These are phyloP conservation scores for Kryphioiulus occultus DNA, from an alignment of 2,888 invertebrate species.

Conservation along the genomic window DNA sequence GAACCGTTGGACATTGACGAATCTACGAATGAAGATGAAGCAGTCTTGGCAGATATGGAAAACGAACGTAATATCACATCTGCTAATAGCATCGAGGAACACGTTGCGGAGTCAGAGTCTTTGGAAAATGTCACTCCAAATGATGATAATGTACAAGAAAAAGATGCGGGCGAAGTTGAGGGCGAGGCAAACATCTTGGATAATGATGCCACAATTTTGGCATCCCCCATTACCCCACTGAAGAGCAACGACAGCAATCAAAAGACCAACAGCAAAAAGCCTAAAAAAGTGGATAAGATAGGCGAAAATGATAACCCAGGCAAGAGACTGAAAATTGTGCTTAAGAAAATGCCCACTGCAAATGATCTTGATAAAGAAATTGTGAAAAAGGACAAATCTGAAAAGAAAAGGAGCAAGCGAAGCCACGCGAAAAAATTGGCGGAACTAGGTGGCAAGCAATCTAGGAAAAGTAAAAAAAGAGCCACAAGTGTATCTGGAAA, in stretches of 20 bases:
- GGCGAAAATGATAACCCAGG: not conserved
- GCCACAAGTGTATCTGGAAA: not conserved
- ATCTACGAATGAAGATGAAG: not conserved
- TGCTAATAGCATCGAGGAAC: not conserved
- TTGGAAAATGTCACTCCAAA: not conserved
- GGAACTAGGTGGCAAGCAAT: not conserved
- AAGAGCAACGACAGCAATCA: not conserved
- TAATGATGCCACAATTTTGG: not conserved
- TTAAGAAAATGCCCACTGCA: not conserved
- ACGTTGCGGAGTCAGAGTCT: not conserved
- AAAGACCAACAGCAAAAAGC: not conserved
- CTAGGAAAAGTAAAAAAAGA: not conserved
- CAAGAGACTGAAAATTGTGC: not conserved
- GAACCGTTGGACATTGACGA: not conserved
- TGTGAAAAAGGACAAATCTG: not conserved
- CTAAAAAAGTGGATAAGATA: not conserved
- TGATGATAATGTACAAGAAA: not conserved
- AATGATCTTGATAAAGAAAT: not conserved
- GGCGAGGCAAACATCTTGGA: not conserved
- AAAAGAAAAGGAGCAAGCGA: not conserved
- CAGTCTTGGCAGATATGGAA: not conserved
- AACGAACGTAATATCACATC: not conserved
- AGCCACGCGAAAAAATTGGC: not conserved
- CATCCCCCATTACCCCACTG: not conserved
- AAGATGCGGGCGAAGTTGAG: not conserved